Conservation (phyloP, 2,888 invertebrate species). For the Sminthurinus aureus region DNA sequence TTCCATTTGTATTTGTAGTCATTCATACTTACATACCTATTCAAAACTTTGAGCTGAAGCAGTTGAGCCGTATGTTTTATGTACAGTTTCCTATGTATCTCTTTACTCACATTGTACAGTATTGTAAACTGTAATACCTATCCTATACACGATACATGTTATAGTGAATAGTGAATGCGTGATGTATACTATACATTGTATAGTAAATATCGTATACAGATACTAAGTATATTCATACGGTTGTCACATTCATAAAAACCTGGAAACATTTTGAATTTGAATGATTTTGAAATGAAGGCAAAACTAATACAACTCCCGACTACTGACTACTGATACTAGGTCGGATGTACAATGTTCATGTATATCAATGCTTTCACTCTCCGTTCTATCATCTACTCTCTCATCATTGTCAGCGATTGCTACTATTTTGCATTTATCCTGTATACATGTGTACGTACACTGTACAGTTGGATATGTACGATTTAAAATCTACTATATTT, state of each 20-base stretch:
- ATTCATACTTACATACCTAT: not conserved
- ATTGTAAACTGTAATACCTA: not conserved
- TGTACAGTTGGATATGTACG: no score
- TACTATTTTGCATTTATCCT: no score
- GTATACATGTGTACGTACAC: no score
- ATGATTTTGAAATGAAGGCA: slow-evolving; percentile 34
- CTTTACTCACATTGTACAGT: not conserved
- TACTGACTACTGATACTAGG: slow-evolving; percentile 7
- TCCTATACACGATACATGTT: not conserved
- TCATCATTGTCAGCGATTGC: not conserved
- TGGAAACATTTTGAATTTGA: slow-evolving; percentile 9
- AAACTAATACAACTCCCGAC: not conserved
- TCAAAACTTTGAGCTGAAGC: slow-evolving; percentile 7
- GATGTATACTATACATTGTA: not conserved
- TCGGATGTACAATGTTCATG: not conserved
- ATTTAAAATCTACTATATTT: no score
- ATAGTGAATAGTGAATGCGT: not conserved
- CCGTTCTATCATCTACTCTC: not conserved
- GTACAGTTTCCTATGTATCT: no score
- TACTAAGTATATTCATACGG: not conserved
- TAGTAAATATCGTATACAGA: not conserved
- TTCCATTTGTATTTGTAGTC: not conserved
- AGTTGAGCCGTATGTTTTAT: not conserved
- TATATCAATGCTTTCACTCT: slow-evolving; percentile 24
- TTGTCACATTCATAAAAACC: no score